phyloP scores from a whole-genome alignment of 2,797 vertebrate species.

The Apogon talboti region DNA sequence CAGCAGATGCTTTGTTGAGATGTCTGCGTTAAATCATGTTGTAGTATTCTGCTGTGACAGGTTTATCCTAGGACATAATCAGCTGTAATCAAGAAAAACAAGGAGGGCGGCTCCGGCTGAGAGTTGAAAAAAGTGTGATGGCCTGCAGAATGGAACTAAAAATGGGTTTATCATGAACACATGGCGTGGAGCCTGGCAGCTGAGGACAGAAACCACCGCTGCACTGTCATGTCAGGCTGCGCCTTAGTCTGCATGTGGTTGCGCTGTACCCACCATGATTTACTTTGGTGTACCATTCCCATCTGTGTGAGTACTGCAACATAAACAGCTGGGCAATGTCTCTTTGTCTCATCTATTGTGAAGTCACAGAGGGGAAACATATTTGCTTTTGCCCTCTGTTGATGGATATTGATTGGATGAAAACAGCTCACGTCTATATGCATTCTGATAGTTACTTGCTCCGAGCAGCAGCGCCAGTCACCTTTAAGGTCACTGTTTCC shows the following conservation, averaged over 20 bases:
- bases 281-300: constrained; percentile 44
- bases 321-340: constrained; percentile 57
- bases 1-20: constrained; percentile 40
- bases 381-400: constrained; percentile 62
- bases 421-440: constrained; percentile 64
- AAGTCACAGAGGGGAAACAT: constrained; percentile 62
- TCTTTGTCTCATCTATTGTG: constrained; percentile 51
- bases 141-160: constrained; percentile 48
- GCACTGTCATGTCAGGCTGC: constrained; percentile 43
- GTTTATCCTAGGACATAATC: constrained; percentile 60
- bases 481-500: constrained; percentile 51
- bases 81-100: constrained; percentile 62
- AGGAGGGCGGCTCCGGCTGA: constrained; percentile 40
- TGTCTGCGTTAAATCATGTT: constrained; percentile 57
- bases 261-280: constrained; percentile 41
- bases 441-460: constrained; percentile 61
- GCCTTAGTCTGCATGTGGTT: constrained; percentile 33
- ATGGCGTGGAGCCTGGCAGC: constrained; percentile 22
- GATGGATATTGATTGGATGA: constrained; percentile 73
- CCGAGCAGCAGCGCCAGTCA: constrained; percentile 48
- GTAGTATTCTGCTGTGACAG: constrained; percentile 44
- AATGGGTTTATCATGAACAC: constrained; percentile 48
- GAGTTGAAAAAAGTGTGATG: constrained; percentile 37
- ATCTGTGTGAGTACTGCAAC: constrained; percentile 42
- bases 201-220: constrained; percentile 25